A percentile compares a stretch with the other conserved stretches of the same genome.
These are phyloP conservation scores for Tetramorium simillimum DNA, from an alignment of 1,140 invertebrate species.

Conservation along the genomic window DNA sequence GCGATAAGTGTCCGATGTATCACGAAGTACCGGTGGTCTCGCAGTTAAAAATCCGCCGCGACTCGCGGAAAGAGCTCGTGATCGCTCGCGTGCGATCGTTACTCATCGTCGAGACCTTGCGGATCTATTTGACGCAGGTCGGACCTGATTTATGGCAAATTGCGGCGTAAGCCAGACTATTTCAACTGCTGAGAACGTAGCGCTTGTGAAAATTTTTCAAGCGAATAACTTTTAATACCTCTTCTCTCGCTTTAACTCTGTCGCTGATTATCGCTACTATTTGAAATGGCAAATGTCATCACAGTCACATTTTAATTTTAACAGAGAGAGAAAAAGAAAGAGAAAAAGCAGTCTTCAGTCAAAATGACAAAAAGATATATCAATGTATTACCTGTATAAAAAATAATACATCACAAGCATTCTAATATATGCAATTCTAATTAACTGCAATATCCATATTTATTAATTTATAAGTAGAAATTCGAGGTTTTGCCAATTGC, in stretches of 20 bases:
- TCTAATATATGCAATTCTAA: no score
- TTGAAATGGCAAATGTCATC: not conserved
- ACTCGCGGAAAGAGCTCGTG: slow-evolving; percentile 1
- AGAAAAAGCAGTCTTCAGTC: not conserved
- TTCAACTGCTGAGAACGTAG: not conserved
- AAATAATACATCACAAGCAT: not conserved
- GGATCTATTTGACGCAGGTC: slow-evolving; percentile 35
- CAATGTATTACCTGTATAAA: not conserved
- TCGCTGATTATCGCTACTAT: not conserved
- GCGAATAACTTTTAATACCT: not conserved
- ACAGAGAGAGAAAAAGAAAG: not conserved
- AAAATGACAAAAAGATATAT: not conserved
- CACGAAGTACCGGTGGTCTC: not conserved
- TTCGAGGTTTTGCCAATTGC: not conserved
- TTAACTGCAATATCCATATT: not conserved
- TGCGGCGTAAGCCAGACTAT: not conserved
- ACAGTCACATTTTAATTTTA: not conserved
- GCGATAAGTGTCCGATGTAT: not conserved
- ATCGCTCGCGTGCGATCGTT: slow-evolving; percentile 14
- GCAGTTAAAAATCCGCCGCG: not conserved
- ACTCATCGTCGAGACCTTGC: slow-evolving; percentile 40
- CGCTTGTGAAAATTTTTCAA: not conserved
- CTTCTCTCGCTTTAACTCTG: not conserved
- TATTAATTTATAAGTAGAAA: slow-evolving; percentile 1
- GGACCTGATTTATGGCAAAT: slow-evolving; percentile 20